Conservation (phyloP, 1,140 invertebrate genomes). For the Musca vetustissima region DNA sequence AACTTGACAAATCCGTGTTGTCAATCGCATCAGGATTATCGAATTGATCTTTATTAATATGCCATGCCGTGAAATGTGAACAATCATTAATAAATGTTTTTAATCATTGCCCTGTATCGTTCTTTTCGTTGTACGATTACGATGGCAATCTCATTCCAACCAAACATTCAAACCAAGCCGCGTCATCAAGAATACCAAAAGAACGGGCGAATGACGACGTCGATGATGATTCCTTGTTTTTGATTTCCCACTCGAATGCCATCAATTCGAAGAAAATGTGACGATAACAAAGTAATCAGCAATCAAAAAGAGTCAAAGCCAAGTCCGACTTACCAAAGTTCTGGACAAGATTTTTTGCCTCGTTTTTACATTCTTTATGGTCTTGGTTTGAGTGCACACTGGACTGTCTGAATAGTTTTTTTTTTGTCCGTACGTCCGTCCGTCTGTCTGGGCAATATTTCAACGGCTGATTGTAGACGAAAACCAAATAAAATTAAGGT, state of each 20-base stretch:
- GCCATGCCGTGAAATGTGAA: conserved; percentile 12
- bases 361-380: too few relatives aligned
- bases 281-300: conserved; percentile 19
- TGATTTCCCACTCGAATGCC: conserved; percentile 11
- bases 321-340: too few relatives aligned
- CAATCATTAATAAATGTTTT: conserved; percentile 5
- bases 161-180: neutral
- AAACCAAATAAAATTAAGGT: conserved; percentile 18
- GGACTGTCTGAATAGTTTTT: too few relatives aligned
- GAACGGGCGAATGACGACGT: neutral
- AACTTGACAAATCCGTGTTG: too few relatives aligned
- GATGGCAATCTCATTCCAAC: neutral
- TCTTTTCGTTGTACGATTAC: too few relatives aligned
- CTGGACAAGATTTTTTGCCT: too few relatives aligned
- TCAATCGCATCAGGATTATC: too few relatives aligned
- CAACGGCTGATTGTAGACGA: conserved; percentile 5
- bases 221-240: too few relatives aligned
- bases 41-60: conserved; percentile 15
- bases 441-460: conserved; percentile 21
- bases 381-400: too few relatives aligned
- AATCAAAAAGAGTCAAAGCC: conserved; percentile 6
- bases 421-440: too few relatives aligned
- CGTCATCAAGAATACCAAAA: neutral
- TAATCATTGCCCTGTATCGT: neutral
- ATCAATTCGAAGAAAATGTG: neutral